phyloP scores from a whole-genome alignment of 2,888 invertebrate genomes.

The Crematogaster levior region DNA sequence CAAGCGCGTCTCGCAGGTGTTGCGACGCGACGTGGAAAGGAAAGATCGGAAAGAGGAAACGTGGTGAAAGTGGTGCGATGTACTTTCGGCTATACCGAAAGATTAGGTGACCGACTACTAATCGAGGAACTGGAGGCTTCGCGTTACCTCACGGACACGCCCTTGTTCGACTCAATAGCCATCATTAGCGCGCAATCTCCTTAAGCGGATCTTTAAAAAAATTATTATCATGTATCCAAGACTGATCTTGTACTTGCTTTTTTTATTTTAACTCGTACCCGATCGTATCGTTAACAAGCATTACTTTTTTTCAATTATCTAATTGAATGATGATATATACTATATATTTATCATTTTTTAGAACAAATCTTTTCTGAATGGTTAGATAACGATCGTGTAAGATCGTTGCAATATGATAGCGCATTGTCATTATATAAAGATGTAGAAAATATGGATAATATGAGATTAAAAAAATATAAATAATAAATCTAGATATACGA shows the following conservation, averaged over 20 bases:
- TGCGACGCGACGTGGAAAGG: slow-evolving; percentile 42
- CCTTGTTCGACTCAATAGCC: slow-evolving; percentile 21
- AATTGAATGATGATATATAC: slow-evolving; percentile 14
- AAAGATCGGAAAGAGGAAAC: slow-evolving; percentile 60
- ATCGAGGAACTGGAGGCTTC: slow-evolving; percentile 62
- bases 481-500: too few species aligned
- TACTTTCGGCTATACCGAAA: slow-evolving; percentile 76
- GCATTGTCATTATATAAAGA: background rate
- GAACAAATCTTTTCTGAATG: background rate
- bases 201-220: slow-evolving; percentile 36
- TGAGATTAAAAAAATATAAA: slow-evolving; percentile 3
- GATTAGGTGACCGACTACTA: slow-evolving; percentile 75
- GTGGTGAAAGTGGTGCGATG: slow-evolving; percentile 75
- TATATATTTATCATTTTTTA: slow-evolving; percentile 7
- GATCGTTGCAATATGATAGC: background rate
- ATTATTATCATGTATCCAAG: slow-evolving; percentile 18
- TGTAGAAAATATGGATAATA: background rate
- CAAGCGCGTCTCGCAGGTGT: slow-evolving; percentile 62
- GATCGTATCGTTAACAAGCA: slow-evolving; percentile 6
- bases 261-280: background rate
- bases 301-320: slow-evolving; percentile 7
- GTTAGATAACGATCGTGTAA: background rate
- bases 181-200: slow-evolving; percentile 39
- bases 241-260: background rate
- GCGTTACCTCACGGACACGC: slow-evolving; percentile 62